Percentiles rank a stretch among this genome's conserved stretches.
Evolutionary conservation across 2,888 invertebrate genomes (phyloP).

Genomic region (Muschampia plurimacula): DNA sequence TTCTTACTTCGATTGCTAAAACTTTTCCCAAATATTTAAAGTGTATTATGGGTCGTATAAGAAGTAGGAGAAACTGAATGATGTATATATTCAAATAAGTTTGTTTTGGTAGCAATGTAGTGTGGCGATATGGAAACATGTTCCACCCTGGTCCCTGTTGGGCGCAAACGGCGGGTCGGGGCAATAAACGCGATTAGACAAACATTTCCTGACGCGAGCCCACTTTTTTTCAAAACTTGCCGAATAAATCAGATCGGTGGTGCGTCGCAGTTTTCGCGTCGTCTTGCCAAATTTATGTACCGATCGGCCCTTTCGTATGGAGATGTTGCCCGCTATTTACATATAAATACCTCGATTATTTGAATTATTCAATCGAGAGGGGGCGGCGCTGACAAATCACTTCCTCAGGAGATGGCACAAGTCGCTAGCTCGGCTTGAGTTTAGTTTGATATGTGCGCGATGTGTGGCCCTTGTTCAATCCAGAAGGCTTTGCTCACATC

Average conservation of each 20-base stretch:
- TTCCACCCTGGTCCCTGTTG: slow-evolving; percentile 64
- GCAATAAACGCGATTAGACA: slow-evolving; percentile 84
- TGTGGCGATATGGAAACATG: slow-evolving; percentile 41
- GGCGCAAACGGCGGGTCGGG: slow-evolving; percentile 73
- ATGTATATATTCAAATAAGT: slow-evolving; percentile 42
- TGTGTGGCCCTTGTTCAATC: slow-evolving; percentile 47
- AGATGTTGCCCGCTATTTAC: slow-evolving; percentile 84
- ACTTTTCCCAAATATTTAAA: neutral
- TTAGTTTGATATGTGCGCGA: slow-evolving; percentile 71
- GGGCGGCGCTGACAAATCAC: slow-evolving; percentile 85
- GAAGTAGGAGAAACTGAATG: neutral
- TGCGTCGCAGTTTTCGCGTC: slow-evolving; percentile 83
- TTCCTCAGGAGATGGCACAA: slow-evolving; percentile 83
- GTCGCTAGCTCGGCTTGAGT: slow-evolving; percentile 76
- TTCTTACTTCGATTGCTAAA: neutral
- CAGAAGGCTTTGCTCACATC: slow-evolving; percentile 1
- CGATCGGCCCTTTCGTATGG: slow-evolving; percentile 86
- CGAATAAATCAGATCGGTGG: slow-evolving; percentile 84
- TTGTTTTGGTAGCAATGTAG: slow-evolving; percentile 53
- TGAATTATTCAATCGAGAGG: slow-evolving; percentile 86
- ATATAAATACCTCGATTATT: slow-evolving; percentile 86
- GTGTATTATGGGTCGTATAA: neutral
- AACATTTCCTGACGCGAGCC: slow-evolving; percentile 83
- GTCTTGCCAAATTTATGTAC: slow-evolving; percentile 86
- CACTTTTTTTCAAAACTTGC: slow-evolving; percentile 83